Evolutionary conservation across 2,797 vertebrate genomes (phyloP).

Genomic region (Momotus momota): DNA sequence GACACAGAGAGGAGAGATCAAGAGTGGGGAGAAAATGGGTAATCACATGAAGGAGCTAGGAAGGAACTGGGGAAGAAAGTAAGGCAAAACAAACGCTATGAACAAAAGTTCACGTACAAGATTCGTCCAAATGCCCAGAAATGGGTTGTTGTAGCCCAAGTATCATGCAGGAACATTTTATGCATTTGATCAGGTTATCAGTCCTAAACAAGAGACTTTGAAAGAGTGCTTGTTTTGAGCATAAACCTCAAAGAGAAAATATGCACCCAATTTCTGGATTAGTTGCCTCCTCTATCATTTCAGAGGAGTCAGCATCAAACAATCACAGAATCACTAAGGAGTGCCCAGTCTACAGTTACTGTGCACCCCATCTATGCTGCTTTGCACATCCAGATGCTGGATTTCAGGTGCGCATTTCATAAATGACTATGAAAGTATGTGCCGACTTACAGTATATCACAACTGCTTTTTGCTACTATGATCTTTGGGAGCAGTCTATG

Average conservation of each 20-base stretch:
- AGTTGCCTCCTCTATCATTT: not conserved
- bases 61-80: not conserved
- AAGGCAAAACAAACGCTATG: not conserved
- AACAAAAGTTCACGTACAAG: not conserved
- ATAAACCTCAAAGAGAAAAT: not conserved
- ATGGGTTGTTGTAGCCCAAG: not conserved
- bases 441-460: not conserved
- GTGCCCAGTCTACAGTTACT: not conserved
- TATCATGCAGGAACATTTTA: not conserved
- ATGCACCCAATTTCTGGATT: not conserved
- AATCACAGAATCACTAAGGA: not conserved
- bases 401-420: not conserved
- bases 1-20: not conserved
- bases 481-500: not conserved
- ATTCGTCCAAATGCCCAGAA: not conserved
- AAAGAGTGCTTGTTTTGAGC: not conserved
- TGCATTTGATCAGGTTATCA: not conserved
- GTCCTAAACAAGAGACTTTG: not conserved
- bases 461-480: not conserved
- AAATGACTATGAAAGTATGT: not conserved
- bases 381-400: not conserved
- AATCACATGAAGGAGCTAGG: not conserved
- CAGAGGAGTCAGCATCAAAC: not conserved
- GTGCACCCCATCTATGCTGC: not conserved
- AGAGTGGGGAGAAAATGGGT: not conserved